phyloP scores from a whole-genome alignment of 2,113 vertebrate genomes.

The Eclectus roratus region DNA sequence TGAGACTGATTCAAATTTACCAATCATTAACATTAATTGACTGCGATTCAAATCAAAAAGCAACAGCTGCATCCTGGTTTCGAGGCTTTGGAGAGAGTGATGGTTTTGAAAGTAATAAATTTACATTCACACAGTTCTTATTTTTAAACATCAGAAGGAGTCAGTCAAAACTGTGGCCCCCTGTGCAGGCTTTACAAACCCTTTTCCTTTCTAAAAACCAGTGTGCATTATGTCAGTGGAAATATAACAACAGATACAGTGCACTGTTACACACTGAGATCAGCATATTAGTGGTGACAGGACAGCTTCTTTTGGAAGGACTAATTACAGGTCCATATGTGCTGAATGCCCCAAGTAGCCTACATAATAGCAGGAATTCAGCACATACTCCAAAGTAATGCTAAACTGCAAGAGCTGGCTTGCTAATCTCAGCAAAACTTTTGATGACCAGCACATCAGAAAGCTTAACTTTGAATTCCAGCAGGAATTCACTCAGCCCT shows the following conservation, averaged over 20 bases:
- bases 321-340: background rate
- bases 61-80: slow-evolving; percentile 45
- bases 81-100: background rate
- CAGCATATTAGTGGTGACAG: background rate
- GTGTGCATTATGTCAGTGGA: background rate
- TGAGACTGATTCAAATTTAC: slow-evolving; percentile 13
- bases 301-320: background rate
- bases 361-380: background rate
- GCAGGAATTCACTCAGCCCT: background rate
- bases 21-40: slow-evolving; percentile 37
- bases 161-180: slow-evolving; percentile 9
- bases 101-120: slow-evolving; percentile 42
- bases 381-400: background rate
- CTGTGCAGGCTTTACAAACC: background rate
- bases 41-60: background rate
- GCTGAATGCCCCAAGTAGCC: background rate
- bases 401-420: background rate
- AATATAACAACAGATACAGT: background rate
- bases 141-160: slow-evolving; percentile 55
- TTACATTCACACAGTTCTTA: slow-evolving; percentile 43
- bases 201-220: background rate
- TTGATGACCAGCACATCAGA: background rate
- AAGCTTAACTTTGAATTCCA: background rate
- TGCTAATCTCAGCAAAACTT: background rate
- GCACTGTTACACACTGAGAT: background rate